Conservation (phyloP, 2,888 invertebrate species). For the Pristionchus japonicus region DNA sequence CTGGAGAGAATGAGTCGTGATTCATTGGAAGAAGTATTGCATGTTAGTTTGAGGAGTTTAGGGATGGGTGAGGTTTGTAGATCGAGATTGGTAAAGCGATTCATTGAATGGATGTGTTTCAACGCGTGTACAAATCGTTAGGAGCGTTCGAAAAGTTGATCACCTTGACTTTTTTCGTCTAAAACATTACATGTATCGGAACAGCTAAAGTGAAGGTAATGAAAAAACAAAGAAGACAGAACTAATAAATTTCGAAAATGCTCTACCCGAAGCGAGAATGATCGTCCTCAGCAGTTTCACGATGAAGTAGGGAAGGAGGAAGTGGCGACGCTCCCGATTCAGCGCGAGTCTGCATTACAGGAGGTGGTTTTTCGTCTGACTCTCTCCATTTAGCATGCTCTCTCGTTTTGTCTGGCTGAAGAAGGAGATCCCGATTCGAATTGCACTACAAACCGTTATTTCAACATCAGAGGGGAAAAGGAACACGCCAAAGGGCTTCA, state of each 20-base stretch:
- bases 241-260: neutral
- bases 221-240: neutral
- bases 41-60: no score
- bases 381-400: no score
- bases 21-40: no score
- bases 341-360: conserved; percentile 33
- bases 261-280: conserved; percentile 20
- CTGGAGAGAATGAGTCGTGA: neutral
- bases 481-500: neutral
- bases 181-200: neutral
- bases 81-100: neutral
- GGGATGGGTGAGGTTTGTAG: no score
- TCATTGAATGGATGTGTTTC: neutral
- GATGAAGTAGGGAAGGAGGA: conserved; percentile 46
- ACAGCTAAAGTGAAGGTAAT: neutral
- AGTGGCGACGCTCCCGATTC: conserved; percentile 14
- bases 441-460: no score
- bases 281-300: conserved; percentile 38
- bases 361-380: no score
- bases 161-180: neutral
- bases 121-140: neutral
- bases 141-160: neutral
- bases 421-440: no score
- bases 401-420: no score
- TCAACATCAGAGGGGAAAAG: neutral